A percentile compares a stretch with the other conserved stretches of the same genome.
phyloP scores from a whole-genome alignment of 2,797 vertebrate genomes.

The Poeciliopsis turneri region DNA sequence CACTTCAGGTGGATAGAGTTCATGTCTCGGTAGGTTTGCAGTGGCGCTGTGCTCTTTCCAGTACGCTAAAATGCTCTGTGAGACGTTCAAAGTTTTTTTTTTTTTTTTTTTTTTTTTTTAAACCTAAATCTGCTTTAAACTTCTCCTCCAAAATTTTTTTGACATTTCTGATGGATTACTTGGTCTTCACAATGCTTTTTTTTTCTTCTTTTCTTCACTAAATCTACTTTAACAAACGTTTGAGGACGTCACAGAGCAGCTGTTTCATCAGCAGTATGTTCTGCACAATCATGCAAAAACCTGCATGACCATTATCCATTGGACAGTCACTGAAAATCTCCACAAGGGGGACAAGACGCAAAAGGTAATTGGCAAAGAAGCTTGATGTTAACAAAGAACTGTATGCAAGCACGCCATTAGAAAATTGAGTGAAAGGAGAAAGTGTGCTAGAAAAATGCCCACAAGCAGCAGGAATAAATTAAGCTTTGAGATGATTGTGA shows the following conservation, averaged over 20 bases:
- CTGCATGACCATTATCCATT: not conserved
- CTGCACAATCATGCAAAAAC: not conserved
- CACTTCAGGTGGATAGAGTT: not conserved
- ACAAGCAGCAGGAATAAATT: not conserved
- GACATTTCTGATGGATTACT: not conserved
- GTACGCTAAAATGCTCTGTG: not conserved
- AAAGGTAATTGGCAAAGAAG: not conserved
- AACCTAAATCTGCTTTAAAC: not conserved
- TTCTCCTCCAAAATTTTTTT: not conserved
- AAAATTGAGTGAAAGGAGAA: too few relatives aligned
- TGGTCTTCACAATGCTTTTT: not conserved
- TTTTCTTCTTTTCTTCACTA: not conserved
- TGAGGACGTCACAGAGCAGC: not conserved
- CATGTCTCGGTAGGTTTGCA: not conserved
- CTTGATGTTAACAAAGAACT: not conserved
- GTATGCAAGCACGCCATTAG: not conserved
- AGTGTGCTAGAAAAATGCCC: not conserved
- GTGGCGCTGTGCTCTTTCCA: not conserved
- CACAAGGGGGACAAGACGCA: not conserved
- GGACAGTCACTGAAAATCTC: not conserved
- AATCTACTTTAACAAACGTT: not conserved
- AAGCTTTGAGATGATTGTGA: too few relatives aligned
- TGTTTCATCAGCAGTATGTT: not conserved
- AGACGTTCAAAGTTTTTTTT: not conserved
- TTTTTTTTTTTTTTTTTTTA: too few relatives aligned